Evolutionary conservation across 2,888 invertebrate genomes (phyloP).

Genomic region (Amphipyra tragopoginis): DNA sequence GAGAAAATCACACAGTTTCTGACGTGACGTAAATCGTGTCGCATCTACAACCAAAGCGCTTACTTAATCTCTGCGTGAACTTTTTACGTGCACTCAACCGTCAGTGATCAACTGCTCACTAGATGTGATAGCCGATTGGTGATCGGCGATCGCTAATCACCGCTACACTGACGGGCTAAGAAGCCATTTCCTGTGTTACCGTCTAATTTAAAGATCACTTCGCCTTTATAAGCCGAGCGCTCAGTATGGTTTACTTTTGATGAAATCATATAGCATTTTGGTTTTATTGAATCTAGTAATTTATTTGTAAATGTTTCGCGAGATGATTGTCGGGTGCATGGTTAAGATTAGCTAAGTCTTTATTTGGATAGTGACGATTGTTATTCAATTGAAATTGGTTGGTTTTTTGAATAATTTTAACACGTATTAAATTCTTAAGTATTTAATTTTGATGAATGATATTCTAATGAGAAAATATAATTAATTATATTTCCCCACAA

Average conservation of each 20-base stretch:
- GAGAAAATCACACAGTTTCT: too few relatives aligned
- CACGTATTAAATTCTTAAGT: too few relatives aligned
- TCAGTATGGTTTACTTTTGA: conserved; percentile 65
- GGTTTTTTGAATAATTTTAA: too few relatives aligned
- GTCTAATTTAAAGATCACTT: conserved; percentile 88
- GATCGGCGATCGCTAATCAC: conserved; percentile 86
- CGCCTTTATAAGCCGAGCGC: conserved; percentile 63
- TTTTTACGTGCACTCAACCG: conserved; percentile 77
- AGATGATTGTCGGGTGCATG: conserved; percentile 6
- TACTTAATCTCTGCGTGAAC: conserved; percentile 69
- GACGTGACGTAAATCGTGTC: background rate
- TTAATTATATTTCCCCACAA: too few relatives aligned
- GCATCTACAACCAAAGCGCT: conserved; percentile 9
- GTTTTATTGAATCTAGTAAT: conserved; percentile 51
- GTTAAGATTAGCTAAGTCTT: background rate
- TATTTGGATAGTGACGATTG: background rate
- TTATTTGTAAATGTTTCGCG: conserved; percentile 33
- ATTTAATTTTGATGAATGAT: too few relatives aligned
- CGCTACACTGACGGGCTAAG: conserved; percentile 85
- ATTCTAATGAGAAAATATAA: too few relatives aligned
- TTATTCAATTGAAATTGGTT: background rate
- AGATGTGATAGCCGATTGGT: conserved; percentile 81
- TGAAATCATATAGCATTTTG: conserved; percentile 47
- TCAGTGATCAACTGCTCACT: conserved; percentile 80
- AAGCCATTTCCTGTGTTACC: conserved; percentile 87